Evolutionary conservation across 2,113 vertebrate species (phyloP).

Genomic region (Turnix velox): DNA sequence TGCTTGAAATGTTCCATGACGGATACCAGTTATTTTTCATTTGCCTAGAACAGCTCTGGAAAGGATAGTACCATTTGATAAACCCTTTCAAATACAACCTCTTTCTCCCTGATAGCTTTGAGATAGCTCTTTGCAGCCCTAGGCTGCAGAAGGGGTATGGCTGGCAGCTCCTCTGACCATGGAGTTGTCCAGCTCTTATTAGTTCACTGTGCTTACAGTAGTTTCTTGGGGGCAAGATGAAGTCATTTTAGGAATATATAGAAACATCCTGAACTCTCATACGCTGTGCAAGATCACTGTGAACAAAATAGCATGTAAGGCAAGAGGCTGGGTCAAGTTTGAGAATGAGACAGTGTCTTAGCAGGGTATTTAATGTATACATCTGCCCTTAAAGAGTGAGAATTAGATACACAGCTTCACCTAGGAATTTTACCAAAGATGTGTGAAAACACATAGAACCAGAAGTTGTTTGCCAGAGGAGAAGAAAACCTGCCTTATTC

Average conservation of each 20-base stretch:
- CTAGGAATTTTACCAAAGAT: neutral
- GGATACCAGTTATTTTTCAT: neutral
- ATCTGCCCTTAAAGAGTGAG: neutral
- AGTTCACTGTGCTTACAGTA: neutral
- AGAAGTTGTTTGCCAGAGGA: neutral
- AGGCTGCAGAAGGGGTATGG: neutral
- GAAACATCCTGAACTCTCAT: neutral
- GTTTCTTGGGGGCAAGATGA: neutral
- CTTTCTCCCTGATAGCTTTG: neutral
- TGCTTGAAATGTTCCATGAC: neutral
- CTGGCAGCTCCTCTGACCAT: neutral
- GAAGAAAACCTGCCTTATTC: neutral
- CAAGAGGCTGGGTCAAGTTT: neutral
- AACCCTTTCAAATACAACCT: neutral
- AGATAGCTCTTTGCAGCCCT: neutral
- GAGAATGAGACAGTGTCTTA: neutral
- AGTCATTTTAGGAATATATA: neutral
- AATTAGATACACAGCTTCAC: neutral
- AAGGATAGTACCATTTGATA: neutral
- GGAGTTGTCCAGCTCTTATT: neutral
- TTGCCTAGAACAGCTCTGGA: neutral
- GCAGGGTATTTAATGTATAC: too few relatives aligned
- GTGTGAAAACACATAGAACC: neutral
- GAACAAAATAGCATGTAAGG: rapidly evolving
- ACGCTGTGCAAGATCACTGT: neutral